Evolutionary conservation across 2,797 vertebrate species (phyloP).

Genomic region (Galago senegalensis): DNA sequence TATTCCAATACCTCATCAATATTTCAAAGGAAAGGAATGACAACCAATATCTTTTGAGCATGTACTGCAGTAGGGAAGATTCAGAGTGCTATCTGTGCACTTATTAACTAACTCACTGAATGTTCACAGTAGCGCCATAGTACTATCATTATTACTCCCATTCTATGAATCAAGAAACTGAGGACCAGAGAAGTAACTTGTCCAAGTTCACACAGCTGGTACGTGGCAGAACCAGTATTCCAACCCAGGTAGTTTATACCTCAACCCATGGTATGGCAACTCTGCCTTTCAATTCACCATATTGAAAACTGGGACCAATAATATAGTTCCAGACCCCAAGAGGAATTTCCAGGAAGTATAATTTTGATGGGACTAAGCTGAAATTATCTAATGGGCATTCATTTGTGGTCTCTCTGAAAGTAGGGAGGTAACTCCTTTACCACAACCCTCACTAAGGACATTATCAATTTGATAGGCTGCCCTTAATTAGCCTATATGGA

Average conservation of each 20-base stretch:
- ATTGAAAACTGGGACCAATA: neutral
- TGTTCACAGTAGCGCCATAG: neutral
- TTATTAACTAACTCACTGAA: neutral
- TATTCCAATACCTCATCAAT: neutral
- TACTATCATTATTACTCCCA: neutral
- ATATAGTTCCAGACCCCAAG: slow-evolving; percentile 17
- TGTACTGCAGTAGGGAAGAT: neutral
- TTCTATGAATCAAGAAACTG: neutral
- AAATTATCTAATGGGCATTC: neutral
- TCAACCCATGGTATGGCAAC: neutral
- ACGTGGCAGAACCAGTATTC: neutral
- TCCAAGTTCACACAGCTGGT: neutral
- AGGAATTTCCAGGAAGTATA: neutral
- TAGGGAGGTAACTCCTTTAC: neutral
- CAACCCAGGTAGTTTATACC: neutral
- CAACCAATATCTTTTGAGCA: neutral
- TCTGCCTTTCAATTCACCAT: neutral
- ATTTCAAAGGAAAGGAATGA: neutral
- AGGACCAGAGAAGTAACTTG: neutral
- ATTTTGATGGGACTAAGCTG: neutral
- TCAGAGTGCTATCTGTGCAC: neutral
- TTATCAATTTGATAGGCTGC: neutral
- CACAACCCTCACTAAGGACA: neutral
- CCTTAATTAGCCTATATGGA: neutral
- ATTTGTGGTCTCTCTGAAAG: neutral